phyloP scores from a whole-genome alignment of 1,140 invertebrate genomes.

The Rhyacophila brunnea region DNA sequence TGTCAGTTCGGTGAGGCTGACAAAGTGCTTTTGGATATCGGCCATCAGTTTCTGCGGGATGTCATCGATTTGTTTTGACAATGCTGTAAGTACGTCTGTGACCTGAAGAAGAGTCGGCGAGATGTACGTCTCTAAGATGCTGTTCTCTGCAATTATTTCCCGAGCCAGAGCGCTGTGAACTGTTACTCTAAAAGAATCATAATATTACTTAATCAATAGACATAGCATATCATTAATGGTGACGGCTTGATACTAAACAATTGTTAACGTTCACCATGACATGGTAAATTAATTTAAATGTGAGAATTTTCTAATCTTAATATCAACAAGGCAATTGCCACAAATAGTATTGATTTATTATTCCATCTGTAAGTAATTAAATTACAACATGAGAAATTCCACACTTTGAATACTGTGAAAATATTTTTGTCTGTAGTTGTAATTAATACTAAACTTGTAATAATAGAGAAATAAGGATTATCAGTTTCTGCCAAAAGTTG shows the following conservation, averaged over 20 bases:
- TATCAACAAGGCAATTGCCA: too few relatives aligned
- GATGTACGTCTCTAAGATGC: slow-evolving; percentile 46
- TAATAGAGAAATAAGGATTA: too few relatives aligned
- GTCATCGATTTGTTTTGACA: slow-evolving; percentile 40
- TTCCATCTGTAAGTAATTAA: too few relatives aligned
- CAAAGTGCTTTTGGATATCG: slow-evolving; percentile 39
- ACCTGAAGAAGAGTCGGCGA: slow-evolving; percentile 41
- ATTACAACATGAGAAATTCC: too few relatives aligned
- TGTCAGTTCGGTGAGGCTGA: slow-evolving; percentile 39
- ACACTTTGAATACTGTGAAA: too few relatives aligned
- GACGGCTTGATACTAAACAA: background rate
- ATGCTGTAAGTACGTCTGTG: slow-evolving; percentile 38
- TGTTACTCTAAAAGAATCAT: slow-evolving; percentile 43
- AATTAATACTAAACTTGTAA: too few relatives aligned
- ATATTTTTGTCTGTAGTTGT: too few relatives aligned
- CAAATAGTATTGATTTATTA: too few relatives aligned
- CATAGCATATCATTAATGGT: too few relatives aligned
- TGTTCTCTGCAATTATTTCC: slow-evolving; percentile 48
- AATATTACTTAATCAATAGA: background rate
- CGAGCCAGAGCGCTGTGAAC: slow-evolving; percentile 49
- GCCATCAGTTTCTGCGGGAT: slow-evolving; percentile 36
- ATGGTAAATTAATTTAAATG: background rate
- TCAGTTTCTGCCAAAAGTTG: too few relatives aligned
- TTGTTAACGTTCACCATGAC: too few relatives aligned
- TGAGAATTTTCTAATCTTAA: background rate